These are phyloP conservation scores for Zeugodacus cucurbitae DNA, from an alignment of 1,140 invertebrate species.

Conservation along the genomic window DNA sequence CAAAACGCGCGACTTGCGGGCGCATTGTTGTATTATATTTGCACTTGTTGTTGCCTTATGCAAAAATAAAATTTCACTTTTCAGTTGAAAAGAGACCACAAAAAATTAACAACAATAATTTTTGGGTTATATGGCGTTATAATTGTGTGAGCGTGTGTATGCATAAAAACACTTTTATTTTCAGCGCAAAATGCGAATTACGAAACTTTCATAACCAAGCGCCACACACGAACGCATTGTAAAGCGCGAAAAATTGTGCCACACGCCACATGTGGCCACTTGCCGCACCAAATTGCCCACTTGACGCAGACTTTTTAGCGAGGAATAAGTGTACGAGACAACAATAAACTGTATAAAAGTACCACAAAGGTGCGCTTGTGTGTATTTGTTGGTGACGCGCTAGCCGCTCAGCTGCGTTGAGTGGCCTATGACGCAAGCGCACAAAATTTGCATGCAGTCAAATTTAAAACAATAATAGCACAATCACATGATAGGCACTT, in stretches of 20 bases:
- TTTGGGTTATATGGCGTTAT: neutral
- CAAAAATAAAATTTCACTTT: constrained; percentile 19
- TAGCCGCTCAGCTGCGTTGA: neutral
- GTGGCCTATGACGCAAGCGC: constrained; percentile 26
- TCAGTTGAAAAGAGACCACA: neutral
- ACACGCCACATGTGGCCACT: constrained; percentile 33
- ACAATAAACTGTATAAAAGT: neutral
- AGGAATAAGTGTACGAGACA: neutral
- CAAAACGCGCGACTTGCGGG: neutral
- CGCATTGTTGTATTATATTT: neutral
- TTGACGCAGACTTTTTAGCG: constrained; percentile 23
- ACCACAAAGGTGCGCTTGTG: neutral
- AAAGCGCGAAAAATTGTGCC: neutral
- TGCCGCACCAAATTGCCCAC: constrained; percentile 17
- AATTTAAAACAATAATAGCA: neutral
- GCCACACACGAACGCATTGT: neutral
- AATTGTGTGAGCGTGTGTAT: neutral
- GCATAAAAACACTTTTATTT: neutral
- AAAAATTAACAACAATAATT: neutral
- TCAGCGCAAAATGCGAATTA: neutral
- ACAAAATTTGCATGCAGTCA: constrained; percentile 25
- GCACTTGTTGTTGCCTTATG: neutral
- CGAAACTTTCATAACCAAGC: neutral
- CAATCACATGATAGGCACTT: neutral
- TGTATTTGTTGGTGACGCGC: neutral